phyloP scores from a whole-genome alignment of 1,140 invertebrate species.

The Agraylea sexmaculata region DNA sequence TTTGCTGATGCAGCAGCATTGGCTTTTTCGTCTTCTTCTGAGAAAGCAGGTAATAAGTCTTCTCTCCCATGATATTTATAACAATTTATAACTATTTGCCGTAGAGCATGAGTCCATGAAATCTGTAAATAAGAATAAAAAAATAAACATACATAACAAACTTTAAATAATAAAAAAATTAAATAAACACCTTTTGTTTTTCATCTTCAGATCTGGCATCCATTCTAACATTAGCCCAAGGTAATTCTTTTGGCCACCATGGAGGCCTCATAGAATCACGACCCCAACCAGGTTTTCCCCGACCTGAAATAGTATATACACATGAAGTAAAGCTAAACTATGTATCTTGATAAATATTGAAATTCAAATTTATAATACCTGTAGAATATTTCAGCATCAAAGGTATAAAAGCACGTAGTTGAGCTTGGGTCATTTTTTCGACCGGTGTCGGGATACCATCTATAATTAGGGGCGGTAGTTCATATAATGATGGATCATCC shows the following conservation, averaged over 20 bases:
- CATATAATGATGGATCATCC: conserved; percentile 87
- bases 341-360: background rate
- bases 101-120: conserved; percentile 94
- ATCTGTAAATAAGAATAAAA: conserved; percentile 51
- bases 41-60: conserved; percentile 88
- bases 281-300: conserved; percentile 96
- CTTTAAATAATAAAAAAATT: conserved; percentile 4
- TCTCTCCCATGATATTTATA: conserved; percentile 96
- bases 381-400: conserved; percentile 97
- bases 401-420: conserved; percentile 91
- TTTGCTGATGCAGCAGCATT: conserved; percentile 38
- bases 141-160: conserved; percentile 12
- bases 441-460: conserved; percentile 96
- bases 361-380: conserved; percentile 35
- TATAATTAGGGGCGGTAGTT: conserved; percentile 89
- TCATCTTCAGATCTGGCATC: conserved; percentile 92
- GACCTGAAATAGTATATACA: conserved; percentile 39
- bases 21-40: conserved; percentile 77
- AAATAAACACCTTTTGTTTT: conserved; percentile 76
- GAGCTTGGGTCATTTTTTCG: conserved; percentile 98
- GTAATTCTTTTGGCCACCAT: conserved; percentile 96
- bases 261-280: conserved; percentile 86
- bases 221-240: conserved; percentile 96
- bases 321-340: background rate
- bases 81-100: conserved; percentile 96